Evolutionary conservation across 2,113 vertebrate genomes (phyloP), one percentile per base, ranked within the genome.

Genomic region (Myodes glareolus): DNA sequence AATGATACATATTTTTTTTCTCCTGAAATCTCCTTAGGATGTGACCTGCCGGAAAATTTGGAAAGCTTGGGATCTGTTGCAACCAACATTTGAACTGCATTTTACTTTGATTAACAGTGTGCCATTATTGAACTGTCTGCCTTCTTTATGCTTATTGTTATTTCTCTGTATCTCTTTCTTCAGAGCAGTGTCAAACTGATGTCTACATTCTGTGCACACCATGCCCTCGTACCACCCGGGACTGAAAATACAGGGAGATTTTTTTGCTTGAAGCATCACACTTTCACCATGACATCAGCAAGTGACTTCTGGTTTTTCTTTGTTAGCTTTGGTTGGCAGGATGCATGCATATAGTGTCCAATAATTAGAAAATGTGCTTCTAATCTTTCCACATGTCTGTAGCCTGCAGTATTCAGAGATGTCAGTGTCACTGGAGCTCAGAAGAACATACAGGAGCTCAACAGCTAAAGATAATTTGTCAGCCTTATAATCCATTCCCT

Each of bases 201-300:
- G 95, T 97, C 97, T 98, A 90, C 96, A 98, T 98, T 98, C 97
- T 90, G 91, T 95, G 82, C 77, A 96, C 90, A 96, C 55, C 75
- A 95, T 96, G 85, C 77, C 91, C 97, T 78, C 52, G 33, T 68
- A 23, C 19, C 92, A 93, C 90, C 39, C 94, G 97, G 95, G 88
- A 93, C 93, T 90, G 47, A 88, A 97, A 97, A 97, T 94, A 95
- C 52, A 70, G 97, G 92, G 16, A 75, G 90, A 88, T 95, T 88
- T 87, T 97, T 33, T 33, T 89, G 95, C 98, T 97, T 98, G 97
- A 98, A 98, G 96, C 96, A 92, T 97, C 96, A 90, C 95, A 58
- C 97, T 97, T 98, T 98, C 96, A 95, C 97, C 94, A 98, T 96
- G 97, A 96, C 97, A 98, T 97, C 97, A 95, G 82, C 98, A 96